These are phyloP conservation scores for Stenodema calcarata DNA, from an alignment of 2,888 invertebrate species.

Conservation along the genomic window DNA sequence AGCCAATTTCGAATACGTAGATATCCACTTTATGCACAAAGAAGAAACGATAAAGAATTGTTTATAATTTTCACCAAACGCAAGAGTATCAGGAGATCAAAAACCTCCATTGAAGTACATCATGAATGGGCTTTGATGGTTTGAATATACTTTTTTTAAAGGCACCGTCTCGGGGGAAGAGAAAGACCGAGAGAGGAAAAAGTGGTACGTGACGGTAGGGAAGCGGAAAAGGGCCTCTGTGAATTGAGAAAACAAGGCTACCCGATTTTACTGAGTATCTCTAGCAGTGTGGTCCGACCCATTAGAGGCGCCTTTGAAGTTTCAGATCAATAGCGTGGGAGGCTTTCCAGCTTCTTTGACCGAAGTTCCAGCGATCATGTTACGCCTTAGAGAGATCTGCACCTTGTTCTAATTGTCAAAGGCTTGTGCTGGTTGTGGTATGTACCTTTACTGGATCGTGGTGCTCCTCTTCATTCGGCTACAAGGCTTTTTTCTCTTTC, in stretches of 20 bases:
- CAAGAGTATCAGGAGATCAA: not conserved
- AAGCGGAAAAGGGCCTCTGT: not conserved
- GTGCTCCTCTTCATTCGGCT: no score
- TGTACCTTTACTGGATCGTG: not conserved
- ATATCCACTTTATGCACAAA: not conserved
- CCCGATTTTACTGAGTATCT: not conserved
- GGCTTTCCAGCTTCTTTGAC: not conserved
- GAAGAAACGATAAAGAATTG: not conserved
- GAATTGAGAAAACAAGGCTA: not conserved
- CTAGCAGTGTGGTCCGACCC: not conserved
- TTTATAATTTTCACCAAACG: not conserved
- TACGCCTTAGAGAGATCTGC: not conserved
- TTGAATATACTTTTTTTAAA: not conserved
- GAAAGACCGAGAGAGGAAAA: not conserved
- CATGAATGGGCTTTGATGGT: not conserved
- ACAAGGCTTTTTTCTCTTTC: no score
- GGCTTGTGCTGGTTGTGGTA: not conserved
- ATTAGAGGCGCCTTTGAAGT: not conserved
- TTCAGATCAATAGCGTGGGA: not conserved
- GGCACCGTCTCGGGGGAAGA: not conserved
- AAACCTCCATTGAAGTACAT: not conserved
- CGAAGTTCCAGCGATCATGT: not conserved
- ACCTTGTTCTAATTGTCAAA: not conserved
- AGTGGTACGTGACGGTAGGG: not conserved
- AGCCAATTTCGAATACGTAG: no score